phyloP scores from a whole-genome alignment of 1,140 invertebrate genomes.

The Solenopsis fugax region DNA sequence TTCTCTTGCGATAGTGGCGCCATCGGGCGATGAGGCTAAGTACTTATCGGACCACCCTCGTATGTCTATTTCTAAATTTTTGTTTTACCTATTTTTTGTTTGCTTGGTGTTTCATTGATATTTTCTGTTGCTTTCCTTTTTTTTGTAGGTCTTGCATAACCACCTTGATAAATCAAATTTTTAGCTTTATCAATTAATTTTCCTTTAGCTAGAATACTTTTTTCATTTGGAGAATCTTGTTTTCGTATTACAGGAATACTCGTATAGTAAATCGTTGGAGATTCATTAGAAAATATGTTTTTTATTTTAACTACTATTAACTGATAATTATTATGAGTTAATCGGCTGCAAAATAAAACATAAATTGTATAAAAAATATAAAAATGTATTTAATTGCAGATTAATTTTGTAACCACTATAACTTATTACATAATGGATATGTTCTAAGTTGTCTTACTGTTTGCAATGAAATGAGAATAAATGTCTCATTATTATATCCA shows the following conservation, averaged over 20 bases:
- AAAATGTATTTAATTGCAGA: not conserved
- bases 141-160: constrained; percentile 1
- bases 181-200: constrained; percentile 1
- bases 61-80: not conserved
- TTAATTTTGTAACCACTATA: not conserved
- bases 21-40: too few species aligned
- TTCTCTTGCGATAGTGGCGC: too few species aligned
- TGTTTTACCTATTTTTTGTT: constrained; percentile 13
- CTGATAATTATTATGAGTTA: not conserved
- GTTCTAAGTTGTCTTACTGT: not conserved
- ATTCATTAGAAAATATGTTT: not conserved
- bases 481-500: constrained; percentile 26
- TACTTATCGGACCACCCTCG: too few species aligned
- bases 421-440: too few species aligned
- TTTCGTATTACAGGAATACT: not conserved
- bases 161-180: constrained; percentile 4
- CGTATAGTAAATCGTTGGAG: not conserved
- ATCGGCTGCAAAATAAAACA: not conserved
- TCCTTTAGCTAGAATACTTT: not conserved
- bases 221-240: not conserved
- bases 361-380: not conserved
- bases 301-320: not conserved
- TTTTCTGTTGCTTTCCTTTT: not conserved
- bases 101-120: not conserved
- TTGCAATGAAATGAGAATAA: constrained; percentile 19